These are phyloP conservation scores for Saturnia pavonia DNA, from an alignment of 2,888 invertebrate genomes.

Conservation along the genomic window DNA sequence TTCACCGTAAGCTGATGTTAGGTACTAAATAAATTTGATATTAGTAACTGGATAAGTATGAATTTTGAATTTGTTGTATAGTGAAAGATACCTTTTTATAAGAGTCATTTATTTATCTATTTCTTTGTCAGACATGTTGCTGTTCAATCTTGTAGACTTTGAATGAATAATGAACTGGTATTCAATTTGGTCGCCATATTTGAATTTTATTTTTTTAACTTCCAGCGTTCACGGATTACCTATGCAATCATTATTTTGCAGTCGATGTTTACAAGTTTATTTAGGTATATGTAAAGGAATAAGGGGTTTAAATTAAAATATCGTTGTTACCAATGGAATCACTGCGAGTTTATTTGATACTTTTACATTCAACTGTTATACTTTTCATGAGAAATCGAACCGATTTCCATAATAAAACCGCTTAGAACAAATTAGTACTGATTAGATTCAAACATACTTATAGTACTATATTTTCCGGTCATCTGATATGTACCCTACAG, in stretches of 20 bases:
- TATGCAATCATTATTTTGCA: background rate
- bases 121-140: no score
- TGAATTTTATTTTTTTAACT: no score
- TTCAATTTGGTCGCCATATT: no score
- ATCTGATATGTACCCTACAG: slow-evolving; percentile 65
- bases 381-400: slow-evolving; percentile 66
- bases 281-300: background rate
- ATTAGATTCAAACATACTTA: slow-evolving; percentile 80
- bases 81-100: no score
- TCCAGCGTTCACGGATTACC: no score
- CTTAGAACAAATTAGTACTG: slow-evolving; percentile 53
- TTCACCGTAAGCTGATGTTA: no score
- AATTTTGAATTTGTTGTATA: no score
- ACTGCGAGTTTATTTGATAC: slow-evolving; percentile 81
- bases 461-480: slow-evolving; percentile 74
- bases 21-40: no score
- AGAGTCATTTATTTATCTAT: no score
- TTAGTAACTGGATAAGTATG: no score
- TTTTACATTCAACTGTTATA: slow-evolving; percentile 78
- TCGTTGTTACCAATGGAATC: slow-evolving; percentile 72
- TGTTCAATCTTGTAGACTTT: no score
- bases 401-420: slow-evolving; percentile 57
- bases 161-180: no score
- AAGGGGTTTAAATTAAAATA: background rate
- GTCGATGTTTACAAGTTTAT: background rate